Evolutionary conservation across 2,113 vertebrate genomes (phyloP).

Genomic region (Axis porcinus): DNA sequence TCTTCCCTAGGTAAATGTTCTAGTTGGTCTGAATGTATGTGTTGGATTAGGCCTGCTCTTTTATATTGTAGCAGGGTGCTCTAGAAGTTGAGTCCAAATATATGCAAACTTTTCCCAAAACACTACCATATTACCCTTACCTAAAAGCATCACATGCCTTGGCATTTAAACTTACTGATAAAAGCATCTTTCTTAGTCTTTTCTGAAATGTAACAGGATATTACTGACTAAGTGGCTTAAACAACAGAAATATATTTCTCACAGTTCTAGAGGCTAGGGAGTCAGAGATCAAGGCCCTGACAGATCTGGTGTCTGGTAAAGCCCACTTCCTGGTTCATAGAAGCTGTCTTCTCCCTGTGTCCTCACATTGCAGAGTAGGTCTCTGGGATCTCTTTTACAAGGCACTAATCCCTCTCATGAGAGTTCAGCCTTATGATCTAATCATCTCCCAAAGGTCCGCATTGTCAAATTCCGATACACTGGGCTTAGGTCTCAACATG

Average conservation of each 20-base stretch:
- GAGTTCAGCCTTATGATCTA: background rate
- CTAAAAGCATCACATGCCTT: background rate
- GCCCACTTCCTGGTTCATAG: background rate
- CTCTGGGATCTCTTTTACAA: background rate
- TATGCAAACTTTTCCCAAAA: background rate
- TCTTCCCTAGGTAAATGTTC: slow-evolving; percentile 32
- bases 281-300: background rate
- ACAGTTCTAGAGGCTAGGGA: background rate
- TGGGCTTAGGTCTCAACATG: background rate
- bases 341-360: background rate
- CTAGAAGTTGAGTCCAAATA: background rate
- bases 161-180: background rate
- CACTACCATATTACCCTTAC: background rate
- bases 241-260: background rate
- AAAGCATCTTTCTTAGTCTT: background rate
- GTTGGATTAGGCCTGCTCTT: background rate
- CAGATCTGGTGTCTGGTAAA: background rate
- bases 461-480: background rate
- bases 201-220: background rate
- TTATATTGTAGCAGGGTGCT: background rate
- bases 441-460: background rate
- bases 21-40: background rate
- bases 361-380: background rate
- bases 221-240: background rate
- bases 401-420: background rate